phyloP scores from a whole-genome alignment of 2,797 vertebrate species.

The Ceryle rudis region DNA sequence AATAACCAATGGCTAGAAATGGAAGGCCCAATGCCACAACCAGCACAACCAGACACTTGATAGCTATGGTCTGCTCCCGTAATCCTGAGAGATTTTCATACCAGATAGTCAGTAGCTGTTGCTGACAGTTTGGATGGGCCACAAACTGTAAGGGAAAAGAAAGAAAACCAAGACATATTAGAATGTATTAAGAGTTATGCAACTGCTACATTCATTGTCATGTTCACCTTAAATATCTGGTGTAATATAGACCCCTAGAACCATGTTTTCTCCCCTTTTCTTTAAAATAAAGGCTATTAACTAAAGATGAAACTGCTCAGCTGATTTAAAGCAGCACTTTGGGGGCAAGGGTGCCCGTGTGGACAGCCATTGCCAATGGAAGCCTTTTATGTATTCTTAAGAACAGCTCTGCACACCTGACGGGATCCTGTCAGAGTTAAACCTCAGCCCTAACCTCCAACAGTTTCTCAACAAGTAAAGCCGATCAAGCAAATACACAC shows the following conservation, averaged over 20 bases:
- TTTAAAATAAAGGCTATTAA: neutral
- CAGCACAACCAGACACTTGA: constrained; percentile 91
- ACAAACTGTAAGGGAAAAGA: constrained; percentile 83
- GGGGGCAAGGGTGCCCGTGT: neutral
- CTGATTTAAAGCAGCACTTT: neutral
- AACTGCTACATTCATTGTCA: neutral
- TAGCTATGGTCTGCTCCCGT: constrained; percentile 85
- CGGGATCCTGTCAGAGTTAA: neutral
- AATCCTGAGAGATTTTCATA: constrained; percentile 90
- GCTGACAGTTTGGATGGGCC: constrained; percentile 92
- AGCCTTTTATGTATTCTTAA: neutral
- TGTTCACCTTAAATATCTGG: neutral
- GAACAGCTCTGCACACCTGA: neutral
- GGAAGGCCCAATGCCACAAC: constrained; percentile 88
- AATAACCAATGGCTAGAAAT: constrained; percentile 88
- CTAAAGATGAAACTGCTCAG: neutral
- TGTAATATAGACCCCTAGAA: neutral
- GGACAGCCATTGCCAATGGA: neutral
- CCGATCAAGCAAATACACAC: neutral
- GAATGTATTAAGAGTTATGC: neutral
- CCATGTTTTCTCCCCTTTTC: neutral
- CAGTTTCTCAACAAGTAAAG: neutral
- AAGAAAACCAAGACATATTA: neutral
- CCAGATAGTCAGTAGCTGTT: constrained; percentile 91
- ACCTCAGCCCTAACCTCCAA: neutral